Percentiles rank a stretch among this genome's conserved stretches.
Evolutionary conservation across 1,140 invertebrate genomes (phyloP).

Genomic region (Formica exsecta): DNA sequence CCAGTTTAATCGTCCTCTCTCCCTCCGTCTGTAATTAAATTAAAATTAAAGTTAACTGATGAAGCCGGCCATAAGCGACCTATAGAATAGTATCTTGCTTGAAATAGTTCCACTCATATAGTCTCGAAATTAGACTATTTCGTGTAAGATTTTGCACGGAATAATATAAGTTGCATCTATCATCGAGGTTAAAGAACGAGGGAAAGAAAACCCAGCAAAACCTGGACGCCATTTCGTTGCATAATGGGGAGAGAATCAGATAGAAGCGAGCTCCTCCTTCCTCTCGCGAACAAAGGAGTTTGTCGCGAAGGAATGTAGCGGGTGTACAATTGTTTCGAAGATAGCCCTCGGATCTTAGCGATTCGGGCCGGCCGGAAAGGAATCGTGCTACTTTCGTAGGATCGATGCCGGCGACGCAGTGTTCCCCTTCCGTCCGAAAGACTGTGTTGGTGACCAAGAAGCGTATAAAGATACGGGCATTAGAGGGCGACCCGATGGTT

Average conservation of each 20-base stretch:
- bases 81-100: constrained; percentile 2
- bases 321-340: constrained; percentile 70
- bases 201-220: not conserved
- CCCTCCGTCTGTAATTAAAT: constrained; percentile 19
- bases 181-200: not conserved
- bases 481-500: constrained; percentile 63
- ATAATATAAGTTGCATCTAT: not conserved
- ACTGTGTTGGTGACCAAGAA: constrained; percentile 56
- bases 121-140: not conserved
- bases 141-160: not conserved
- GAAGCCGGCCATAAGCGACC: not conserved
- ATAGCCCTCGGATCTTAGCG: constrained; percentile 21
- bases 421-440: constrained; percentile 54
- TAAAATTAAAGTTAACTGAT: constrained; percentile 47
- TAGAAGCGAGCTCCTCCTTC: not conserved
- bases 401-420: constrained; percentile 55
- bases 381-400: constrained; percentile 64
- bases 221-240: not conserved
- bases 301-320: constrained; percentile 28
- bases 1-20: constrained; percentile 24
- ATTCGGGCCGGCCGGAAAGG: constrained; percentile 42
- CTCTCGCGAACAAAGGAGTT: not conserved
- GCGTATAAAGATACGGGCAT: constrained; percentile 71
- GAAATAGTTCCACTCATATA: not conserved
- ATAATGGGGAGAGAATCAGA: constrained; percentile 23